Evolutionary conservation across 2,888 invertebrate species (phyloP).

Genomic region (Seira ritae): DNA sequence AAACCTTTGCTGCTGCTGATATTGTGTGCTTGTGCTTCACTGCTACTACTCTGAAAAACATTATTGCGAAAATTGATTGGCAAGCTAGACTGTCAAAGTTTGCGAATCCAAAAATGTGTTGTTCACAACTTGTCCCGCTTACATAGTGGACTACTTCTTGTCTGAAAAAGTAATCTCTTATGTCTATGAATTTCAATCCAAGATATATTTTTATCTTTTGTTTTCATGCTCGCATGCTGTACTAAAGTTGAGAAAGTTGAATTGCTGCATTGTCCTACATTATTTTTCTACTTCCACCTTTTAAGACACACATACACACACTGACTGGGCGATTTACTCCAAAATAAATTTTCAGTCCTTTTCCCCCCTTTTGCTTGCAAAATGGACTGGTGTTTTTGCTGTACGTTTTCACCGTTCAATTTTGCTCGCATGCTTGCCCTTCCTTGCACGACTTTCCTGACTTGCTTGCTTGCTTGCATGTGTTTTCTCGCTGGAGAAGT

Average conservation of each 20-base stretch:
- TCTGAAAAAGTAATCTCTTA: no score
- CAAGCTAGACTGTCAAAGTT: no score
- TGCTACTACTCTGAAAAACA: no score
- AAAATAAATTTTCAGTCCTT: not conserved
- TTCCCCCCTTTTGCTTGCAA: not conserved
- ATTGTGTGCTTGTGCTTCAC: no score
- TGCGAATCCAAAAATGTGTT: no score
- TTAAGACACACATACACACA: not conserved
- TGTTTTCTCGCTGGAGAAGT: no score
- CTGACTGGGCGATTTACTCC: not conserved
- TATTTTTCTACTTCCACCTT: not conserved
- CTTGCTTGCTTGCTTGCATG: not conserved
- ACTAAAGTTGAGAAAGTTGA: not conserved
- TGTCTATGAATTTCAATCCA: no score
- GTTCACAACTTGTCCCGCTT: no score
- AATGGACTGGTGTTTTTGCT: not conserved
- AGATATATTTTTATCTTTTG: not conserved
- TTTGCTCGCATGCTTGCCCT: not conserved
- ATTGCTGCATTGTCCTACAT: slow-evolving; percentile 11
- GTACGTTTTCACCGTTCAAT: not conserved
- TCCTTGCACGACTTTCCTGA: not conserved
- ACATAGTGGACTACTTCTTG: no score
- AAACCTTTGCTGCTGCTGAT: no score
- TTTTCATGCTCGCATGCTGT: not conserved
- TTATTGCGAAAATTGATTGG: no score